These are phyloP conservation scores for Amiota minor DNA, from an alignment of 2,888 invertebrate genomes.

Conservation along the genomic window DNA sequence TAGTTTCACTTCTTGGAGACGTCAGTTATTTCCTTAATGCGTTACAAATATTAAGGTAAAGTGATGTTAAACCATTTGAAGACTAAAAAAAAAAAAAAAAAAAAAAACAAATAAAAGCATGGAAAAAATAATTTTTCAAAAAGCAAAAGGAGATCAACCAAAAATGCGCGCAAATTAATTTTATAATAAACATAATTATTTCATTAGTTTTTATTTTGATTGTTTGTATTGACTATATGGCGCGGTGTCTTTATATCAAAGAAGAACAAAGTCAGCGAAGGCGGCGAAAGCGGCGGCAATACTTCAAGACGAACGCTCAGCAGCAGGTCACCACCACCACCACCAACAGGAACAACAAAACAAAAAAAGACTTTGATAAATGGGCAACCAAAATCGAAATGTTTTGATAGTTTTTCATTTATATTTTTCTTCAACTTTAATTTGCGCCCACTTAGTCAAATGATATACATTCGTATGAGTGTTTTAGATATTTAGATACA, in stretches of 20 bases:
- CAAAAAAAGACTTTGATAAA: constrained; percentile 55
- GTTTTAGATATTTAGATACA: not conserved
- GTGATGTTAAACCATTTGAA: no score
- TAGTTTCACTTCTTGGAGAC: no score
- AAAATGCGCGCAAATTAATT: constrained; percentile 64
- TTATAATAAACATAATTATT: constrained; percentile 65
- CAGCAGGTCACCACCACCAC: constrained; percentile 28
- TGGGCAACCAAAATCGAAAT: constrained; percentile 60
- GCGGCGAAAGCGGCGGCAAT: constrained; percentile 51
- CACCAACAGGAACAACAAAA: constrained; percentile 47
- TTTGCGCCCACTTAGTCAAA: constrained; percentile 42
- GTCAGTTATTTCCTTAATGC: no score
- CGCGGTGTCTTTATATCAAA: not conserved
- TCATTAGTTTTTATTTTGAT: not conserved
- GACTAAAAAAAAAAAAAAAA: no score
- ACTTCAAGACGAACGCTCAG: no score
- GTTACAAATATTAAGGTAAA: no score
- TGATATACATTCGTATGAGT: not conserved
- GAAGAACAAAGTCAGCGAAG: constrained; percentile 40
- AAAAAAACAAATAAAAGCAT: no score
- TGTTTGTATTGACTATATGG: not conserved
- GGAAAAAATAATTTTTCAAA: constrained; percentile 64
- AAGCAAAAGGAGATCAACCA: constrained; percentile 64
- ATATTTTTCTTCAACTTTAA: constrained; percentile 32
- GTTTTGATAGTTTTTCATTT: constrained; percentile 67